Conservation (phyloP, 2,797 vertebrate genomes). For the Pangasius djambal region DNA sequence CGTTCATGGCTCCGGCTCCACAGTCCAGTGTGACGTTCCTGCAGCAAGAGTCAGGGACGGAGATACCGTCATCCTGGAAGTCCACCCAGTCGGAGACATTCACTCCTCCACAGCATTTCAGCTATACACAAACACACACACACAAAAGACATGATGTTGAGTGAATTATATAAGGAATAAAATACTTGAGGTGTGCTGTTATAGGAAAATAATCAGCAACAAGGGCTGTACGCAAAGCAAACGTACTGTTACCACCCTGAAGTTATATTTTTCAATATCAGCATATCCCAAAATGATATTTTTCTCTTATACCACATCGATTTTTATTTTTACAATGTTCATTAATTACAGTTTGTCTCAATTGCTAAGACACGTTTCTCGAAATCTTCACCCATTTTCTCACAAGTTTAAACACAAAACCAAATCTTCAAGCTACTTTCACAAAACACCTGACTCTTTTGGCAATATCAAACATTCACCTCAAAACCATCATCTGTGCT, state of each 20-base stretch:
- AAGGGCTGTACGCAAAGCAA: background rate
- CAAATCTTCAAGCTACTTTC: background rate
- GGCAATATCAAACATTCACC: background rate
- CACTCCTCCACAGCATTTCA: constrained; percentile 80
- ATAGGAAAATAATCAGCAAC: no score
- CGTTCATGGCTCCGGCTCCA: constrained; percentile 58
- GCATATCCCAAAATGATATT: no score
- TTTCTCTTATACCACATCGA: no score
- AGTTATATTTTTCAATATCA: no score
- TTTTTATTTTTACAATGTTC: no score
- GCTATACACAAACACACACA: constrained; percentile 62
- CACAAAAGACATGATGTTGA: background rate
- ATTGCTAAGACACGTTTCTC: background rate
- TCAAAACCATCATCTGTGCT: background rate
- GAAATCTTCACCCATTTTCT: background rate
- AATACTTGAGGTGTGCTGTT: background rate
- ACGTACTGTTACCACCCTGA: background rate
- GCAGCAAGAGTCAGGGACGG: constrained; percentile 85
- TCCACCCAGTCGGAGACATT: constrained; percentile 77
- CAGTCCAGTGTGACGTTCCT: constrained; percentile 59
- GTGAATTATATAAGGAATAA: background rate
- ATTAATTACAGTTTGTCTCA: background rate
- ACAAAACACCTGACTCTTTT: background rate
- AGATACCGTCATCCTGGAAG: fast-evolving
- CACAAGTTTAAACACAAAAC: background rate